Base-by-base conservation (phyloP, 23 tunicate species). In the Oikopleura albicans region DNA sequence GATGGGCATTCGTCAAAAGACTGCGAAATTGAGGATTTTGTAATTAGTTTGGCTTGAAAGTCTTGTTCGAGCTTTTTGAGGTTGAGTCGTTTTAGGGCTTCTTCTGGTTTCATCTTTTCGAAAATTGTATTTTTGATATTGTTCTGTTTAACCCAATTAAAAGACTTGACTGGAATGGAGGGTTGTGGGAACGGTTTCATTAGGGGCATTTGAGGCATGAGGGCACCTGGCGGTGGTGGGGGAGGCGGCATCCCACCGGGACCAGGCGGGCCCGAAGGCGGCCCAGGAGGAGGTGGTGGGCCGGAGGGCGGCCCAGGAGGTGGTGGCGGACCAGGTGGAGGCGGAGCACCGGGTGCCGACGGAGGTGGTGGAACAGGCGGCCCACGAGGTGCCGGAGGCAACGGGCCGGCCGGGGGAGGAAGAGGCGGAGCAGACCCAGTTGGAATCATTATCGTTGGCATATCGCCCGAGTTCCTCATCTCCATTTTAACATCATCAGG, bases 111-210 rank as follows among this genome's bases (percentile, higher is more conserved):
- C 0, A 94, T 16, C 22, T 95, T 91, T 40, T 83, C 86, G 91
- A 95, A 95, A 59, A 95, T 88, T 34, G 99, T 95, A 31, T 91
- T 86, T 40, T 95, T 95, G 49, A 40, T 88, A 56, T 88, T 91
- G 0, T 92, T 88, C 22, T 90, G 85, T 66, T 95, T 95, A n/a
- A 89, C 87, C 99, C 99, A 95, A 75, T 95, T 95, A 40, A 95
- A 95, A 0, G 96, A 90, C 41, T 95, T 95, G 41, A 95, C 66
- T 0, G 99, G 96, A 84, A 86, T 90, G 39, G 96, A 56, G 0
- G 99, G 85, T 41, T 87, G 89, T 2, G 99, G 99, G 28, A 85
- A 85, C 39, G 87, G 89, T 75, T 90, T 95, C 59, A 57, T 85
- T 0, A 91, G 91, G 35, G 83, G 83, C 35, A 38, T 29, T 1